Evolutionary conservation across 2,888 invertebrate genomes (phyloP), one percentile per base, ranked within the genome.

Genomic region (Tenthredo amoena): DNA sequence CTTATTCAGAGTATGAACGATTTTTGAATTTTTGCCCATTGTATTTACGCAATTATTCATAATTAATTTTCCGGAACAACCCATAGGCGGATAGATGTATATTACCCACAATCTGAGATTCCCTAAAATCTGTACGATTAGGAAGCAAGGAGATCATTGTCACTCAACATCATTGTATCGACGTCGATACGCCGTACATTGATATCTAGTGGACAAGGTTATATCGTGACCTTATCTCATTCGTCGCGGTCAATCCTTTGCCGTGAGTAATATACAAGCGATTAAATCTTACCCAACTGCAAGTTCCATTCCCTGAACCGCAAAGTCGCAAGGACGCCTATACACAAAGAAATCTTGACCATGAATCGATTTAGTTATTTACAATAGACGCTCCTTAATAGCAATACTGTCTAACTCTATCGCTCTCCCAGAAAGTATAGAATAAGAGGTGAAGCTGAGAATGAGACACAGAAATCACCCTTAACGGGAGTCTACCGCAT

Each of bases 181-280:
- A 31, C 37, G 71, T 71, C 71, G 10, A 10, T 6, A 18, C 71
- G 71, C 71, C 71, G 37, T 37, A 18, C 31, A 37, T 71, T 71
- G 71, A 71, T 37, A 26, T 62, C 62, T 21, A 62, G 62, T 55
- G n/a, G 6, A 55, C 68, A 71, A 71, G 71, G 71, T 37, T 37
- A n/a, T 34, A n/a, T 37, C 71, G n/a, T 71, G 71, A 71, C 71
- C 71, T 71, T 71, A 37, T 71, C 71, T 71, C n/a, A 37, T 71
- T 71, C 37, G 71, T 71, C 37, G 71, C 71, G 71, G 71, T 71
- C 71, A 71, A 71, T 71, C 71, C 37, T 71, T 71, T 40, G 18
- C 71, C n/a, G 71, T 71, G 37, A 71, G 71, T 71, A 71, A 71
- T 71, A n/a, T 18, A 71, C 37, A 18, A 71, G 37, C 15, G 71